Base-by-base conservation (phyloP, 2,113 vertebrate species). In the Engraulis encrasicolus region DNA sequence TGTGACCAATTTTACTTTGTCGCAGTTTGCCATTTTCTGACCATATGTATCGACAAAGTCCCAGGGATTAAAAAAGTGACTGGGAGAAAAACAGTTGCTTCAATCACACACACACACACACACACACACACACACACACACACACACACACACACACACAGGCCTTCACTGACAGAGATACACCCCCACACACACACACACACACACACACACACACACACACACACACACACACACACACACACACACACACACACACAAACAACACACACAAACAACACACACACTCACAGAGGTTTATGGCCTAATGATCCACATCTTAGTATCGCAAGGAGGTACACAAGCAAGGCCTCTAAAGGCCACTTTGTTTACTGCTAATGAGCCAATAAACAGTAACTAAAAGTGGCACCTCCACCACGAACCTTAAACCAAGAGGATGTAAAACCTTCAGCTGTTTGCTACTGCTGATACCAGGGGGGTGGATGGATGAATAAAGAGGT, bases 371-470 rank as follows among this genome's bases (percentile, higher is more conserved):
- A 66, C n/a, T 66, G 23, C 23, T 66, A 66, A 66, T 66, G 27
- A 66, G 23, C 58, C 23, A 31, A 66, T 66, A 66, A 66, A 66
- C 58, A 66, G n/a, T 66, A 66, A 66, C 58, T 66, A 66, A 66
- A 66, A 66, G 58, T 66, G 58, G 58, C 58, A 66, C 58, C 12
- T 61, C 23, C 31, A 23, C 31, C n/a, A 66, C n/a, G n/a, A 31
- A 66, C 58, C n/a, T 31, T 66, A 66, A 66, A 66, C 58, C 58
- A 66, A 66, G 58, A 14, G 58, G 58, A 31, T 23, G 11, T 31
- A 66, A 66, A 66, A 66, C n/a, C 12, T 27, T 66, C 58, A 27
- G 23, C 27, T 14, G 58, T 23, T 15, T n/a, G n/a, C n/a, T n/a
- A n/a, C n/a, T n/a, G n/a, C n/a, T n/a, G n/a, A n/a, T n/a, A n/a